Evolutionary conservation across 2,797 vertebrate species (phyloP), one percentile per base, ranked within the genome.

Genomic region (Hyperoplus lanceolatus): DNA sequence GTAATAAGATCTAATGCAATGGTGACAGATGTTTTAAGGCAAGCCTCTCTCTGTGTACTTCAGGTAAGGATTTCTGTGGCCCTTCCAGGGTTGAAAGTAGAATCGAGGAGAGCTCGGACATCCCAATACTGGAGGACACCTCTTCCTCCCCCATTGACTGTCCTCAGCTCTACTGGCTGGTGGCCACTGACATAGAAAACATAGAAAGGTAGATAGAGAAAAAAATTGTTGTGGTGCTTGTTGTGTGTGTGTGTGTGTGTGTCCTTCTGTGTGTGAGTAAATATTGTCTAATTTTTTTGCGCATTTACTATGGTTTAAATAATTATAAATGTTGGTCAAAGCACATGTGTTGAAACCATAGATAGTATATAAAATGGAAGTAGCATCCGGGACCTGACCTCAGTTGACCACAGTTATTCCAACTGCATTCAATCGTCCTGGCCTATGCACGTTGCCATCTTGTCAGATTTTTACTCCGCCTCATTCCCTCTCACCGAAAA

Each of bases 131-230:
- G 86, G 98, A 99, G 91, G 97, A 99, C 79, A 96, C 95, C 0
- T 96, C 96, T 1, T 96, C 96, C 62, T 96, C 97, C 75, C 96
- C 96, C 36, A 88, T 92, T 87, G 97, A 98, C 80, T 93, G 91
- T 88, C 96, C 97, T 81, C 97, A 97, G 75, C 96, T 97, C 79
- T 94, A 94, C 90, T 97, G 96, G 96, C 96, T 97, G 92, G 96
- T 99, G 95, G 97, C 97, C 89, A 96, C 95, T 53, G 97, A 99
- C 92, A 98, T 98, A 79, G 97, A 99, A 89, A 98, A 98, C 90
- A 98, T 97, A 55, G 98, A 99, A 93, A 97, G 94, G 98, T 98
- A 93, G 67, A 91, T 69, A 7, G 21, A 72, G 29, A 15, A 15
- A 16, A 36, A 43, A 11, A 7, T 8, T 54, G 3, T 41, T 65